Conservation (phyloP, 2,113 vertebrate genomes). For the Arothron firmamentum region DNA sequence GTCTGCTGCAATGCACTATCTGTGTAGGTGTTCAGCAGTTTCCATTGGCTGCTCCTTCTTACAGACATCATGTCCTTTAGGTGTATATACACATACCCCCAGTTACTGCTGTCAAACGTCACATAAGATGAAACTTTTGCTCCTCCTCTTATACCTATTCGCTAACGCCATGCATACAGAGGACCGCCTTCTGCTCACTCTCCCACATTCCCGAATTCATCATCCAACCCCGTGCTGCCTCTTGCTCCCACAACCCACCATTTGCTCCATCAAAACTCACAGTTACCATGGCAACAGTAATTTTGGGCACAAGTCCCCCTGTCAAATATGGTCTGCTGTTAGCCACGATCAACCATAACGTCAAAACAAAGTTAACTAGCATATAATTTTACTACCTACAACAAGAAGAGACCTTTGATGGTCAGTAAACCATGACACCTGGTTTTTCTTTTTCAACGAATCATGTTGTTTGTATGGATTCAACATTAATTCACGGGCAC, state of each 20-base stretch:
- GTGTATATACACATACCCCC: slow-evolving; percentile 24
- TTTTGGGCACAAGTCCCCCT: slow-evolving; percentile 58
- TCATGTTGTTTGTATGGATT: too few relatives aligned
- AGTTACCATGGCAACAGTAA: slow-evolving; percentile 74
- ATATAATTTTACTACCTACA: too few relatives aligned
- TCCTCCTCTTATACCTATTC: slow-evolving; percentile 38
- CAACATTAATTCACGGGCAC: too few relatives aligned
- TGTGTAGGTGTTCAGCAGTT: slow-evolving; percentile 64
- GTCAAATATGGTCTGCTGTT: slow-evolving; percentile 37
- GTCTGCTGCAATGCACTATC: slow-evolving; percentile 39
- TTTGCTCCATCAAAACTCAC: slow-evolving; percentile 68
- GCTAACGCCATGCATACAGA: slow-evolving; percentile 21
- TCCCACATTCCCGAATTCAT: slow-evolving; percentile 58
- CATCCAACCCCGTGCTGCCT: slow-evolving; percentile 56
- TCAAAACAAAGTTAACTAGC: slow-evolving; percentile 26
- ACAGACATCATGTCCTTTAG: slow-evolving; percentile 34
- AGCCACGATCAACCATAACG: slow-evolving; percentile 24
- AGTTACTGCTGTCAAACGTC: slow-evolving; percentile 39
- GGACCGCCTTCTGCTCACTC: slow-evolving; percentile 32
- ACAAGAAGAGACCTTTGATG: too few relatives aligned
- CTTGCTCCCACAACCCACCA: slow-evolving; percentile 65
- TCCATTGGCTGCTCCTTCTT: slow-evolving; percentile 47
- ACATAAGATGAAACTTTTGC: slow-evolving; percentile 56
- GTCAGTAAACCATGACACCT: too few relatives aligned
- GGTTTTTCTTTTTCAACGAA: too few relatives aligned